phyloP scores from a whole-genome alignment of 2,888 invertebrate genomes.

The Luperina nickerlii region DNA sequence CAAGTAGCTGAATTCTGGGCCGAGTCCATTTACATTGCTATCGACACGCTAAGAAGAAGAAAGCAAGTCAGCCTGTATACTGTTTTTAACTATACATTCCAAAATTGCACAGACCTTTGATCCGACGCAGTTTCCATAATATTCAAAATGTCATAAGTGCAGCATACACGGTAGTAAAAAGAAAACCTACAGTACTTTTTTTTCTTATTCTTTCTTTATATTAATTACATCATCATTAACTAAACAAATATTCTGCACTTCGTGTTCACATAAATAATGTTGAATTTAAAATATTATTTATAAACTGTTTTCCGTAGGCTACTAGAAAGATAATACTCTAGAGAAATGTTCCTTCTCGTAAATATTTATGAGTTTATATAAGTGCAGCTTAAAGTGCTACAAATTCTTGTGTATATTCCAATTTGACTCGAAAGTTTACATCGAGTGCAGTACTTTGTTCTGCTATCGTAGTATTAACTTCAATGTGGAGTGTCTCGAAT shows the following conservation, averaged over 20 bases:
- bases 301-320: background rate
- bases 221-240: background rate
- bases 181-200: background rate
- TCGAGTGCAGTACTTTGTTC: conserved; percentile 12
- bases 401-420: conserved; percentile 23
- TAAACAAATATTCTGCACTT: background rate
- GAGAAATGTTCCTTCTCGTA: conserved; percentile 14
- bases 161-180: background rate
- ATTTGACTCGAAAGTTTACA: conserved; percentile 13
- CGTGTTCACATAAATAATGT: background rate
- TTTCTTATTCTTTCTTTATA: background rate
- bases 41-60: too few species aligned
- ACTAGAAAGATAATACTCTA: background rate
- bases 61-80: background rate
- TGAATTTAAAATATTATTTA: background rate
- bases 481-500: background rate
- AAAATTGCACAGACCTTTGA: background rate
- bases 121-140: background rate
- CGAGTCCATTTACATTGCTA: too few species aligned
- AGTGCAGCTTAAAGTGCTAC: conserved; percentile 17
- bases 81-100: background rate
- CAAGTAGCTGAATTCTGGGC: too few species aligned
- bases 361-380: conserved; percentile 24
- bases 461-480: conserved; percentile 6
- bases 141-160: background rate